Conservation (phyloP, 1,140 invertebrate genomes). For the Ylistrum balloti region DNA sequence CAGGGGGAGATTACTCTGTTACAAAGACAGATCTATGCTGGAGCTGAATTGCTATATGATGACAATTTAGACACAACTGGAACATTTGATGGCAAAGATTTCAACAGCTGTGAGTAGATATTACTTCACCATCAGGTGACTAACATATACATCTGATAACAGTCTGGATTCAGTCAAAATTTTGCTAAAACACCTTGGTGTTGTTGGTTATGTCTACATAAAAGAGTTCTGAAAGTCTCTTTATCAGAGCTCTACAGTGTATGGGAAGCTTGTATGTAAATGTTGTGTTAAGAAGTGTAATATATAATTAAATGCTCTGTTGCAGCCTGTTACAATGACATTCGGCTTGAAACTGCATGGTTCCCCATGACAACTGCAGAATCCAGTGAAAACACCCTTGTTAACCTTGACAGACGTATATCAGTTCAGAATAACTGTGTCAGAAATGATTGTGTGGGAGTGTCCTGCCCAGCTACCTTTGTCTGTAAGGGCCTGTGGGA, state of each 20-base stretch:
- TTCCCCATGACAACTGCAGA: slow-evolving; percentile 96
- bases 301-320: slow-evolving; percentile 29
- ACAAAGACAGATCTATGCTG: slow-evolving; percentile 57
- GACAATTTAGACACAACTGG: slow-evolving; percentile 46
- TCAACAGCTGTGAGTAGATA: slow-evolving; percentile 55
- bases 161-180: too few relatives aligned
- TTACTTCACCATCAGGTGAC: not conserved
- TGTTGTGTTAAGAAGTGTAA: too few relatives aligned
- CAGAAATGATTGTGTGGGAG: slow-evolving; percentile 92
- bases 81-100: slow-evolving; percentile 44
- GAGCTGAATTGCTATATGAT: slow-evolving; percentile 50
- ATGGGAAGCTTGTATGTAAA: too few relatives aligned
- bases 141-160: too few relatives aligned
- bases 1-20: slow-evolving; percentile 49
- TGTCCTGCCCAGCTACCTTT: slow-evolving; percentile 90
- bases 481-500: slow-evolving; percentile 96
- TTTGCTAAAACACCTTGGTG: too few relatives aligned
- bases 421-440: slow-evolving; percentile 95
- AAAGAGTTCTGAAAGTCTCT: too few relatives aligned
- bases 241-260: too few relatives aligned
- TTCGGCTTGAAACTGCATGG: slow-evolving; percentile 94
- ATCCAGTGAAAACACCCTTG: slow-evolving; percentile 85
- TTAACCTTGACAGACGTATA: slow-evolving; percentile 89
- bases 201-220: too few relatives aligned
- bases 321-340: slow-evolving; percentile 91